A percentile compares a stretch with the other conserved stretches of the same genome.
Conservation (phyloP, 1,140 invertebrate species). For the Lepidotrigona ventralis region DNA sequence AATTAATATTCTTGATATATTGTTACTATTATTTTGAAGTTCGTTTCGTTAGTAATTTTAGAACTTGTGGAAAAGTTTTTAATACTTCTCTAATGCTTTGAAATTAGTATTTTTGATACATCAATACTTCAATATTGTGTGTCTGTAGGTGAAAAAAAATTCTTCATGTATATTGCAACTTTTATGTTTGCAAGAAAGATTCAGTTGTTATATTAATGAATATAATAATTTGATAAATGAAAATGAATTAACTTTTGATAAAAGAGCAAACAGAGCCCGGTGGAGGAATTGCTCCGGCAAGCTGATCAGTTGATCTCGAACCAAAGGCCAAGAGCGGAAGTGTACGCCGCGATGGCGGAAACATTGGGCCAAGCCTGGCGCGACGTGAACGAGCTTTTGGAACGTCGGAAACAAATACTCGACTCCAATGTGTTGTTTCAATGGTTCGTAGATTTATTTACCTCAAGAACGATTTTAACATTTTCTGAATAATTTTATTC, state of each 20-base stretch:
- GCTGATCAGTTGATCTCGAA: conserved; percentile 91
- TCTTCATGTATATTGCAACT: background rate
- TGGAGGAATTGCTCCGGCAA: conserved; percentile 92
- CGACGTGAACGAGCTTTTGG: conserved; percentile 90
- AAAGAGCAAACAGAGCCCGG: conserved; percentile 93
- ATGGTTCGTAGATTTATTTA: conserved; percentile 74
- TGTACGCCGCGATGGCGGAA: conserved; percentile 95
- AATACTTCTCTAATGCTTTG: background rate
- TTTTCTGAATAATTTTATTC: too few species aligned
- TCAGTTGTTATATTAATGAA: too few species aligned
- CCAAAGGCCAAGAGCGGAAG: conserved; percentile 88
- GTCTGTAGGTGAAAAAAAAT: background rate
- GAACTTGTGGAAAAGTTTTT: too few species aligned
- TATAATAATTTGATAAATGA: background rate
- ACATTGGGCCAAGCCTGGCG: conserved; percentile 93
- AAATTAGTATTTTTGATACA: background rate
- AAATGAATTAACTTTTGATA: conserved; percentile 49
- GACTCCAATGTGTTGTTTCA: conserved; percentile 88
- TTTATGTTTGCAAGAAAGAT: background rate
- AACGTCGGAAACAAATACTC: conserved; percentile 88
- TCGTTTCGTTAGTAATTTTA: too few species aligned
- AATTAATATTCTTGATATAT: background rate
- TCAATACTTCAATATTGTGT: background rate
- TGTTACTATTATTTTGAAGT: background rate
- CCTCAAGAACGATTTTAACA: background rate